Percentiles rank a stretch among this genome's conserved stretches.
Evolutionary conservation across 2,888 invertebrate genomes (phyloP).

Genomic region (Barypeithes pellucidus): DNA sequence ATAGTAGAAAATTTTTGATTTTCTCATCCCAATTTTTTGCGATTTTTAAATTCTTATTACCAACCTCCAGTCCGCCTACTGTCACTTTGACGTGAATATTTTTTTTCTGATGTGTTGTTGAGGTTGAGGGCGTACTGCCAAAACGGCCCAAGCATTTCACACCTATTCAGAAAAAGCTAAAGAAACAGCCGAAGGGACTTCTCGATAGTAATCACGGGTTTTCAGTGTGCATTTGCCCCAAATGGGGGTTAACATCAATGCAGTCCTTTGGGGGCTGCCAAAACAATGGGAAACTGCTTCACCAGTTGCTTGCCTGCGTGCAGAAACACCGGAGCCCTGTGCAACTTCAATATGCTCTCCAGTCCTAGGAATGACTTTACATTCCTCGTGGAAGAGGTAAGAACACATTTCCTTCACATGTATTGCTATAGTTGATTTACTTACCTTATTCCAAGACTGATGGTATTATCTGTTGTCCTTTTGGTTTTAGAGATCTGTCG

Average conservation of each 20-base stretch:
- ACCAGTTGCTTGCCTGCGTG: conserved; percentile 70
- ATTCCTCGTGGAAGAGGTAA: conserved; percentile 64
- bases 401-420: neutral
- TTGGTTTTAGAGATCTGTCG: conserved; percentile 25
- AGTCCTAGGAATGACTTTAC: conserved; percentile 61
- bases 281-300: conserved; percentile 72
- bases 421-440: neutral
- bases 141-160: neutral
- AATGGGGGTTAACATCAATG: conserved; percentile 66
- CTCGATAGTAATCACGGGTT: conserved; percentile 45
- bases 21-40: too few relatives aligned
- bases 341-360: conserved; percentile 61
- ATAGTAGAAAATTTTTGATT: neutral
- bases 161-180: neutral
- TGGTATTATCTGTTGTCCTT: neutral
- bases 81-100: neutral
- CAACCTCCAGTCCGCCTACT: neutral
- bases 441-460: neutral
- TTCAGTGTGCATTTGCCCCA: conserved; percentile 56
- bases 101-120: conserved; percentile 12
- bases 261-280: conserved; percentile 67
- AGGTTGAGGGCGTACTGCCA: conserved; percentile 2
- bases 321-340: conserved; percentile 58
- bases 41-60: too few relatives aligned
- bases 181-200: neutral